Percentiles rank a stretch among this genome's conserved stretches.
Evolutionary conservation across 2,888 invertebrate species (phyloP).

Genomic region (Eilema griseolum): DNA sequence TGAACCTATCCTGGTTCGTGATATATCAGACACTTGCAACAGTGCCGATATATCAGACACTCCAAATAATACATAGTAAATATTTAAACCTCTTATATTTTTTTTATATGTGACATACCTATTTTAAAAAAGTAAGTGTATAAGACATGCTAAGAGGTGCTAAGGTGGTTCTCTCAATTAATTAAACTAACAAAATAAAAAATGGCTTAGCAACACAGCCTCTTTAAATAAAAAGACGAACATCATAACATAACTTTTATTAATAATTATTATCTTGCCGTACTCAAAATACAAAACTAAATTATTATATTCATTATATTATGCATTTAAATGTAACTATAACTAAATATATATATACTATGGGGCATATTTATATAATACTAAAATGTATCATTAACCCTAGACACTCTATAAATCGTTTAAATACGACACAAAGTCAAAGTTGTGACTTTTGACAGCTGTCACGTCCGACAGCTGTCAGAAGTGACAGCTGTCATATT

Average conservation of each 20-base stretch:
- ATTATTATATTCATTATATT: constrained; percentile 57
- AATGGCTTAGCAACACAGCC: no score
- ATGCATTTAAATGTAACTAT: constrained; percentile 40
- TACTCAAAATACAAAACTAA: constrained; percentile 82
- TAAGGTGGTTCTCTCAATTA: no score
- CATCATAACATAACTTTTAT: constrained; percentile 51
- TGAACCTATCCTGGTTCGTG: no score
- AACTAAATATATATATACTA: constrained; percentile 33
- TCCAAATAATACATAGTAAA: no score
- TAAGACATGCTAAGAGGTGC: no score
- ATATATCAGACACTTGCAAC: no score
- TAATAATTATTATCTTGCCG: constrained; percentile 49
- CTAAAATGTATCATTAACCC: constrained; percentile 9
- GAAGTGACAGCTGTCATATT: constrained; percentile 9
- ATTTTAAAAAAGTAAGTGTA: no score
- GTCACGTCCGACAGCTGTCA: constrained; percentile 2
- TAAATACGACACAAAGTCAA: neutral
- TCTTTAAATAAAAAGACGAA: constrained; percentile 29
- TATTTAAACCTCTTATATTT: no score
- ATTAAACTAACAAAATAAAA: no score
- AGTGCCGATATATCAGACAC: no score
- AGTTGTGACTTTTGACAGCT: constrained; percentile 1
- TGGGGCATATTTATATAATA: constrained; percentile 25
- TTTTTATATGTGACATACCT: no score
- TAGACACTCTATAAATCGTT: neutral